Percentiles rank a stretch among this genome's conserved stretches.
Conservation (phyloP, 2,888 invertebrate genomes). For the Gymnosoma rotundatum region DNA sequence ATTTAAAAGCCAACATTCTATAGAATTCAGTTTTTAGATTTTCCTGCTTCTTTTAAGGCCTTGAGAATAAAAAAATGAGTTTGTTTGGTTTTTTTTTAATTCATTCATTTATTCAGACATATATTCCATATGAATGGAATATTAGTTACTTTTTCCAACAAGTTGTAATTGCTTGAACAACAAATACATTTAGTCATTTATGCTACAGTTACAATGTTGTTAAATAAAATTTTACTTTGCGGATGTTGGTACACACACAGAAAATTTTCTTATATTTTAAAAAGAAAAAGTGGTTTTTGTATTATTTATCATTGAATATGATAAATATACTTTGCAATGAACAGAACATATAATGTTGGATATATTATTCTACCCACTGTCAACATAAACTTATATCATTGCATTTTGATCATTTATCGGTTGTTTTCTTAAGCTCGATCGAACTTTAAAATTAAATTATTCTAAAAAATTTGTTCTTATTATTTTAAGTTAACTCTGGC, state of each 20-base stretch:
- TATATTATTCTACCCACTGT: too few species aligned
- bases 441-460: too few species aligned
- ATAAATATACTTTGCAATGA: too few species aligned
- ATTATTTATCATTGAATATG: too few species aligned
- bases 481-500: too few species aligned
- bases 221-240: background rate
- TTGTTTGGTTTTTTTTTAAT: slow-evolving; percentile 40
- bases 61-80: slow-evolving; percentile 49
- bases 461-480: too few species aligned
- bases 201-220: slow-evolving; percentile 43
- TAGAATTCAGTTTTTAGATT: slow-evolving; percentile 28
- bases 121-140: slow-evolving; percentile 49
- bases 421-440: too few species aligned
- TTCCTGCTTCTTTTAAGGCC: slow-evolving; percentile 43
- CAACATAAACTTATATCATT: too few species aligned
- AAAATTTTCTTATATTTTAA: background rate
- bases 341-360: too few species aligned
- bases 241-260: background rate
- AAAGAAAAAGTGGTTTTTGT: too few species aligned
- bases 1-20: slow-evolving; percentile 24
- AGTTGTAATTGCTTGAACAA: slow-evolving; percentile 27
- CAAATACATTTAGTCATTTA: slow-evolving; percentile 55
- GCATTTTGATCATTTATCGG: too few species aligned
- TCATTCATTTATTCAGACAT: slow-evolving; percentile 35
- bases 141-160: slow-evolving; percentile 49